Evolutionary conservation across 2,113 vertebrate species (phyloP), one percentile per base, ranked within the genome.

Genomic region (Hippocampus mohnikei): DNA sequence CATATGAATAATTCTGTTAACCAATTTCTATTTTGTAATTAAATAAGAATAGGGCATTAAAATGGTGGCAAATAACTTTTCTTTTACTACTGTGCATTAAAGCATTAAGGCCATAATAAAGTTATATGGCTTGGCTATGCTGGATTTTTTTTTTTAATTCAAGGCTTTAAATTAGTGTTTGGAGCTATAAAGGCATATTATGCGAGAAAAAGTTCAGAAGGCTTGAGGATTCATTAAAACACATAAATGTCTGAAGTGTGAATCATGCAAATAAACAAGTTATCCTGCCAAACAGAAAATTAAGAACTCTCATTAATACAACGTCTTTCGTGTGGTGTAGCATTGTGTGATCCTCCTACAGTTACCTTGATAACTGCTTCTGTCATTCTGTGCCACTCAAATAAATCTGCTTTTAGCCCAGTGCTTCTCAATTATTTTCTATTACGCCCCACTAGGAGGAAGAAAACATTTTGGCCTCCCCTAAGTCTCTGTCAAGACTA

Each of bases 71-170:
- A 82, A 64, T 81, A 80, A 84, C 72, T 72, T 74, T 79, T 85
- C 21, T 29, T 70, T 83, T 84, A 85, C 72, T 5, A 53, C 71
- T 53, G 48, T 64, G 70, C 67, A 84, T 85, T 84, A 77, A 83
- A 77, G 68, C 72, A 77, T 70, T 75, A 70, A 81, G 59, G 71
- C 73, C 55, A 72, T 82, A 79, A 81, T 82, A 84, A 82, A 86
- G 66, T 80, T 84, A 75, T 78, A 84, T 55, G 63, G 63, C 68
- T 70, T 72, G 71, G 42, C 74, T 71, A 67, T 77, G 70, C 66
- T 73, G 71, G 71, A 61, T 66, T 37, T 6, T 37, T 37, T 37
- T 37, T 82, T 83, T 84, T 82, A 76, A 87, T 86, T 76, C 67
- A 64, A 70, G 72, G 48, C 59, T 85, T 82, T 81, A 79, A 86